These are phyloP conservation scores for Syrmaticus mikado DNA, from an alignment of 2,113 vertebrate genomes.

Conservation along the genomic window DNA sequence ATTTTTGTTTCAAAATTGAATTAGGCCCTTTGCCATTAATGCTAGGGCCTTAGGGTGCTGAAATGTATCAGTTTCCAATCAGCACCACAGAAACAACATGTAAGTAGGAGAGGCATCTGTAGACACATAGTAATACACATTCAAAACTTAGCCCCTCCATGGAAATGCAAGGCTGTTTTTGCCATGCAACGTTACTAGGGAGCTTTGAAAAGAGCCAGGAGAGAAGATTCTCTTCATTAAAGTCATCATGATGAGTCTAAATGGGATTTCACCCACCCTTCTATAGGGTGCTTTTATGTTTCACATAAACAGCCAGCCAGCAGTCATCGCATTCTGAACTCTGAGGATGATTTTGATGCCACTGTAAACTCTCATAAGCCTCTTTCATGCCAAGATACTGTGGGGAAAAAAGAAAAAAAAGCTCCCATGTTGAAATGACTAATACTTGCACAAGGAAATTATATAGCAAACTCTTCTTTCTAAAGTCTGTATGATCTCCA, in stretches of 20 bases:
- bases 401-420: background rate
- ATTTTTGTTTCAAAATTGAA: background rate
- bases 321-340: background rate
- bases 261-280: conserved; percentile 24
- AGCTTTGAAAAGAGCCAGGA: background rate
- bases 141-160: background rate
- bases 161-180: background rate
- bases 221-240: background rate
- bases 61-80: background rate
- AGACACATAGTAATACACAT: background rate
- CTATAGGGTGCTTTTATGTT: background rate
- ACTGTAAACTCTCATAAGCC: background rate
- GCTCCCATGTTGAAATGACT: background rate
- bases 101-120: background rate
- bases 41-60: background rate
- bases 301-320: background rate
- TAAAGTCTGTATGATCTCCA: background rate
- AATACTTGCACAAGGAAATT: background rate
- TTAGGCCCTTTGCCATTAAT: background rate
- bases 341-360: conserved; percentile 7
- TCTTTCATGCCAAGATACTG: background rate
- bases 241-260: background rate
- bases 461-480: background rate
- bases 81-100: background rate
- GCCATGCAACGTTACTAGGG: background rate